phyloP scores from a whole-genome alignment of 2,113 vertebrate species.

The Misgurnus mizolepis region DNA sequence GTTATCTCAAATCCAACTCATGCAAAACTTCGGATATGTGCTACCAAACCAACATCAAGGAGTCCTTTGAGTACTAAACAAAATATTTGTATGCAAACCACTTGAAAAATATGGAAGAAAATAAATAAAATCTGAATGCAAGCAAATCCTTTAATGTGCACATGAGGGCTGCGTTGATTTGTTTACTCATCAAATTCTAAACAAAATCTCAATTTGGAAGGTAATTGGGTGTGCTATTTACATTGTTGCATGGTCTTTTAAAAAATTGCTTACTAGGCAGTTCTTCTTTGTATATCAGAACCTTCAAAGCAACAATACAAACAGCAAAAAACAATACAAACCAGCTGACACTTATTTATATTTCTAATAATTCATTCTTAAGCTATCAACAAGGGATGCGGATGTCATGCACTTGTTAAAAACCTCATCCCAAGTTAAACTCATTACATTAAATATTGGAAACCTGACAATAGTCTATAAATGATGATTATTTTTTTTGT shows the following conservation, averaged over 20 bases:
- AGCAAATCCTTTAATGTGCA: neutral
- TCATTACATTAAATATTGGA: neutral
- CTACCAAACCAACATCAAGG: too few relatives aligned
- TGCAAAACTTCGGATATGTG: too few relatives aligned
- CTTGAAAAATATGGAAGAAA: neutral
- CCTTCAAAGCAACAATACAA: neutral
- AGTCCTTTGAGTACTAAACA: neutral
- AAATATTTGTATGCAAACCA: neutral
- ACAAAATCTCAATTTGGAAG: neutral
- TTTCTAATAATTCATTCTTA: neutral
- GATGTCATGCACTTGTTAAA: neutral
- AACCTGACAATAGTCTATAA: conserved; percentile 6
- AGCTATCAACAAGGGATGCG: neutral
- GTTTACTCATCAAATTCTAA: conserved; percentile 16
- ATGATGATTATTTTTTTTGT: neutral
- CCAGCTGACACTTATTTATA: neutral
- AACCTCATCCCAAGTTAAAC: neutral
- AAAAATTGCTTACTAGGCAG: neutral
- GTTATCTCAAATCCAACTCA: too few relatives aligned
- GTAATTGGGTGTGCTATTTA: conserved; percentile 22
- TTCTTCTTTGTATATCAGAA: neutral
- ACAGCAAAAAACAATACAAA: neutral
- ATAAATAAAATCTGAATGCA: neutral
- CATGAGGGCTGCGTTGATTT: neutral
- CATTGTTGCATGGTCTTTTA: neutral